Base-by-base conservation (phyloP, 2,797 vertebrate genomes). In the Cynodonichthys magdalenae region DNA sequence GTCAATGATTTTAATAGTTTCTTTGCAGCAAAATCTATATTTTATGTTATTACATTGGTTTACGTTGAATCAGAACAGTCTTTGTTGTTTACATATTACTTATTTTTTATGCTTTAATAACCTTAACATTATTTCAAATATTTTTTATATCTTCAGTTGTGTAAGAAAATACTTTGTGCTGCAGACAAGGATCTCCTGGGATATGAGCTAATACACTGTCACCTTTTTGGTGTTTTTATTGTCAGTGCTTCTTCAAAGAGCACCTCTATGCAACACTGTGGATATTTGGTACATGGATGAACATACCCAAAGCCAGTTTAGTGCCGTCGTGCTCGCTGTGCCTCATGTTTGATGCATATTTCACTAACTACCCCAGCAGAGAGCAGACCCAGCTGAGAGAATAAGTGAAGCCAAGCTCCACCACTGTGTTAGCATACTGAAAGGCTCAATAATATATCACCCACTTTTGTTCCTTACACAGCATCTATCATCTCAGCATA, bases 381-480 rank as follows among this genome's bases (percentile, higher is more conserved):
- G 68, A 76, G 51, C 29, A 29, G 54, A 54, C 53, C 50, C 62
- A 63, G 64, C 80, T 69, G 67, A 68, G 71, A 75, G 73, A 53
- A 77, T 66, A 72, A 67, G 74, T 66, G 62, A 85, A 87, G 85
- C 80, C 85, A 86, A 87, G 77, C 73, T 67, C 76, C 69, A 71
- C 67, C 63, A 55, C 82, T 86, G 82, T 87, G 79, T 84, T 85
- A 64, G 72, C 72, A 77, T 67, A 71, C 75, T 81, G 73, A 63
- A 71, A 80, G 65, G 62, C 84, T 89, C 82, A 84, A 85, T 89
- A 87, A 91, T 86, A 79, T 64, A 87, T 88, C 86, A 87, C 69
- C 75, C 73, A 68, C 75, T 86, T 87, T 86, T 82, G 83, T 83
- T 84, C 66, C 75, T 85, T 71, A 75, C 67, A 63, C 71, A 69